Base-by-base conservation (phyloP, 2,888 invertebrate species). In the Sinotaia quadrata region DNA sequence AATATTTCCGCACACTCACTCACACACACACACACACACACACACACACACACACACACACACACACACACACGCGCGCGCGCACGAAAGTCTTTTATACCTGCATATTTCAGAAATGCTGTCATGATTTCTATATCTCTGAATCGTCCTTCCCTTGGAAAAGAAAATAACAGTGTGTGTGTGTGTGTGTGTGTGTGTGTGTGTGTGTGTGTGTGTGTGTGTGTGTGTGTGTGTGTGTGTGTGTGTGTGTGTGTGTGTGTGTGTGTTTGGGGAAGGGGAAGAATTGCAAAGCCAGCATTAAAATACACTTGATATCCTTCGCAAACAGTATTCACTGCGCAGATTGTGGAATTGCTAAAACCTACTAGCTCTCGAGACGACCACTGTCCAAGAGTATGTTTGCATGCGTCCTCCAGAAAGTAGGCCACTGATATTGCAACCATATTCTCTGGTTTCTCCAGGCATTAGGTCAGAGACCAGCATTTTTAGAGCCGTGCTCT, bases 401-500 rank as follows among this genome's bases (percentile, higher is more conserved):
- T 10, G 4, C 12, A 41, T 33, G 31, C 21, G 29, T 0, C 63
- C 63, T 18, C n/a, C 63, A 4, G 18, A 18, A 10, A 18, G 21
- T 18, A 47, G n/a, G 47, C 21, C 44, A 31, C 41, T 52, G n/a
- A 63, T 4, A 36, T 63, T 63, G 44, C 63, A 63, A 15, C 63
- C 44, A 8, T 44, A 63, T 12, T n/a, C 41, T 33, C 63, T 63
- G 33, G 63, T 21, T 24, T 33, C 36, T 2, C 63, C 63, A 31
- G 41, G 54, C 15, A 12, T 1, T 29, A 63, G 24, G 21, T 63
- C 63, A 27, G 56, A 44, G 24, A 63, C 37, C 21, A 63, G 18
- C 4, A 56, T 56, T 15, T n/a, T 29, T 1, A 63, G 33, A 15
- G 15, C 4, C 33, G 52, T 63, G 15, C 44, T 27, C 12, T 56